These are phyloP conservation scores for Ornithorhynchus anatinus DNA, from an alignment of 2,113 vertebrate species.

Conservation along the genomic window DNA sequence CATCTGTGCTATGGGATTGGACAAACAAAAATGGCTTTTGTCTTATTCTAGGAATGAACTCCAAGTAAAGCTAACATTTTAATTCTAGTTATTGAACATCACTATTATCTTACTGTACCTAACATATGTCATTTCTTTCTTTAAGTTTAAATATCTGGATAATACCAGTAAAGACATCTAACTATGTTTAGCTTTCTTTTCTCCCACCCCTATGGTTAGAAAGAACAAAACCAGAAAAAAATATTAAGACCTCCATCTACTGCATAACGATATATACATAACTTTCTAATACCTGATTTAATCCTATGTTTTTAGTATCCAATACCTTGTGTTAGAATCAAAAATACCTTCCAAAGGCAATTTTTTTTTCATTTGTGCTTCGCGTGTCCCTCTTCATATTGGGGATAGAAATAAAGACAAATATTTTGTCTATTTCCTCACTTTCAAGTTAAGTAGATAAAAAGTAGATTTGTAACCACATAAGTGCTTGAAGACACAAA, in stretches of 20 bases:
- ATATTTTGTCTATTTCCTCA: not conserved
- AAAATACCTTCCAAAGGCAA: slow-evolving; percentile 1
- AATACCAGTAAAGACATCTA: slow-evolving; percentile 12
- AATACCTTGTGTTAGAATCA: not conserved
- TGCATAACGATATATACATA: not conserved
- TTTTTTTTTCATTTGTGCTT: slow-evolving; percentile 45
- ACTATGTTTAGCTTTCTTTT: slow-evolving; percentile 6
- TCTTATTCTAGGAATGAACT: slow-evolving; percentile 25
- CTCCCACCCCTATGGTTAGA: not conserved
- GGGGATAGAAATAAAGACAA: not conserved
- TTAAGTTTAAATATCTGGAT: slow-evolving; percentile 30
- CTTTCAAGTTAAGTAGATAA: not conserved
- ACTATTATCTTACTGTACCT: slow-evolving; percentile 24
- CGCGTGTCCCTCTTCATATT: not conserved
- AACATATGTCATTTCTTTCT: slow-evolving; percentile 27
- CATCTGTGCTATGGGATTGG: not conserved
- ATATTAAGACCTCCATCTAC: not conserved
- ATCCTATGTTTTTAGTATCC: slow-evolving; percentile 5
- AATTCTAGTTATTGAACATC: slow-evolving; percentile 12
- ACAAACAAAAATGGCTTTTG: slow-evolving; percentile 15
- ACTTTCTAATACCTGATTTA: slow-evolving; percentile 1
- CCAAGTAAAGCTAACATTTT: slow-evolving; percentile 16
- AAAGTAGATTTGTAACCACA: slow-evolving; percentile 28
- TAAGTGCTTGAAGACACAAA: slow-evolving; percentile 42
- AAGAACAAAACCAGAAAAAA: slow-evolving; percentile 10